Base-by-base conservation (phyloP, 2,888 invertebrate genomes). In the Margaritifera margaritifera region DNA sequence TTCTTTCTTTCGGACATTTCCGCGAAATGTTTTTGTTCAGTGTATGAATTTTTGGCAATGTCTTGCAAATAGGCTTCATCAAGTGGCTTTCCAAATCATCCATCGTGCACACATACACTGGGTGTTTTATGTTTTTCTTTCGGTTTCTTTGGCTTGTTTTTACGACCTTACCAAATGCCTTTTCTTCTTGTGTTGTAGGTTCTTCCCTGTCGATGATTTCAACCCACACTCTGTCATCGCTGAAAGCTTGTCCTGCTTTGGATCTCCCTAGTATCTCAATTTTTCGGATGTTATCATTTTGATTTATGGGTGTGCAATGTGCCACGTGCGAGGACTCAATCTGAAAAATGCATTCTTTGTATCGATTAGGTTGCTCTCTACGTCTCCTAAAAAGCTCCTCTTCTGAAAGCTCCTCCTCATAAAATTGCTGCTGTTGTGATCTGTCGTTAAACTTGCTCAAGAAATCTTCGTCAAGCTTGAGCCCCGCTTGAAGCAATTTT, bases 171-270 rank as follows among this genome's bases (percentile, higher is more conserved):
- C 72, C 72, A 42, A 59, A 66, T 60, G 61, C 15, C 42, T 69
- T 68, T 22, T 63, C 69, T 27, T 63, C 62, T 27, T 65, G 22
- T 15, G 4, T 42, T 15, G 0, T 15, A 5, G 68, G 62, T 24
- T 72, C 57, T 24, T 69, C 57, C 52, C 54, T 53, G 24, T 68
- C 69, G 1, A 78, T 54, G 20, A 81, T 62, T 71, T 80, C 71
- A 6, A 81, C 81, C 5, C 79, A 71, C 24, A 80, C 81, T 66
- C 72, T 71, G 60, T 81, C 81, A 51, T 74, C 77, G 53, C 66
- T 76, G 61, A 77, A 81, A 20, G 69, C 71, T 56, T 78, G 74
- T 52, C 80, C 80, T 60, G 76, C 74, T 66, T 79, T 79, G 25
- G 75, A 70, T 50, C 80, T 51, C 8, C 80, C 80, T 25, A 69